phyloP scores from a whole-genome alignment of 2,113 vertebrate genomes.

The Calidris pugnax region DNA sequence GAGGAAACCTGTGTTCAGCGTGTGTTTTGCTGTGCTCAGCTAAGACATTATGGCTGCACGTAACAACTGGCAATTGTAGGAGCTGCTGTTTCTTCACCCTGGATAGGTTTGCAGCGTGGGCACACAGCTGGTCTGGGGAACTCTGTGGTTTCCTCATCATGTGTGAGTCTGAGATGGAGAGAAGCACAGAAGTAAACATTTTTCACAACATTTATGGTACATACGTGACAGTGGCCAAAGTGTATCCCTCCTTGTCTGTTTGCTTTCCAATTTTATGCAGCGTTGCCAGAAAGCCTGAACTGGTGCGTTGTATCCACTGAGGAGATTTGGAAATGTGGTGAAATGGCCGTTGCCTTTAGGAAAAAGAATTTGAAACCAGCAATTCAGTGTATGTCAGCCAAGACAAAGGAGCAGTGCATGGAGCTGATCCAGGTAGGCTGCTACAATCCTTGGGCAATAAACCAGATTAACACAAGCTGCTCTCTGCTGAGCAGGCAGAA shows the following conservation, averaged over 20 bases:
- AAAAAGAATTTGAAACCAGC: conserved; percentile 77
- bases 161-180: background rate
- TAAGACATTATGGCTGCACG: background rate
- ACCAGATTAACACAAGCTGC: background rate
- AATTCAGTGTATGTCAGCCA: conserved; percentile 83
- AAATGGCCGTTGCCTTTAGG: conserved; percentile 83
- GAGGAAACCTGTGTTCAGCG: background rate
- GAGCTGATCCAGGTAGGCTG: conserved; percentile 83
- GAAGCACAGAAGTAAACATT: background rate
- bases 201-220: background rate
- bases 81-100: background rate
- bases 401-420: conserved; percentile 85
- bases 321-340: conserved; percentile 88
- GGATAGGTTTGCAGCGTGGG: background rate
- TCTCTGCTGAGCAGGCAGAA: background rate
- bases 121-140: background rate
- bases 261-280: conserved; percentile 55
- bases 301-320: conserved; percentile 88
- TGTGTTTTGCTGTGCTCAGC: background rate
- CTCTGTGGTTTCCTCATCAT: background rate
- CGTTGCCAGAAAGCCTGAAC: conserved; percentile 76
- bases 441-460: background rate
- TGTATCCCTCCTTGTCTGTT: background rate
- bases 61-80: background rate
- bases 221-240: background rate